phyloP scores from a whole-genome alignment of 2,797 vertebrate genomes.

The Gallinago nigripennis region DNA sequence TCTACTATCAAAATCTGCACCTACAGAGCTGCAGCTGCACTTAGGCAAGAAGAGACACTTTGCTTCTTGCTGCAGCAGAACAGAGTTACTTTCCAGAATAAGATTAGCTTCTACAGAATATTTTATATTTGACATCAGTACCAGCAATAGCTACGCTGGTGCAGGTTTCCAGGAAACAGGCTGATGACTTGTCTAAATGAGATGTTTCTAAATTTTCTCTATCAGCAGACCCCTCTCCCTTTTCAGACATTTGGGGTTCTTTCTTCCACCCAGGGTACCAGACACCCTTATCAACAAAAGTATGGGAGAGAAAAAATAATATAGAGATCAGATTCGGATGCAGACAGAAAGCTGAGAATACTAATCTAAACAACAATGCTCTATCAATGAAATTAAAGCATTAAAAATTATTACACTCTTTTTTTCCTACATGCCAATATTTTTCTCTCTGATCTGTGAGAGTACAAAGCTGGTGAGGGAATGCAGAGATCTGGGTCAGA shows the following conservation, averaged over 20 bases:
- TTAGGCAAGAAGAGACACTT: neutral
- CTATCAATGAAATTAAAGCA: neutral
- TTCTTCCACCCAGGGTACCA: neutral
- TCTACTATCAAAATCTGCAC: neutral
- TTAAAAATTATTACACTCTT: neutral
- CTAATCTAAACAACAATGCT: neutral
- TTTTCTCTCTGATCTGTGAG: neutral
- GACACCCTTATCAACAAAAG: neutral
- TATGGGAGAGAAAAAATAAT: no score
- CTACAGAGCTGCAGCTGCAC: neutral
- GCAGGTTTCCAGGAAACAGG: neutral
- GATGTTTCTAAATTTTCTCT: neutral
- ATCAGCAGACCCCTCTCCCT: neutral
- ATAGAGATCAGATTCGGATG: neutral
- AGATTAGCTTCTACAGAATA: neutral
- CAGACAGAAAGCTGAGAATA: neutral
- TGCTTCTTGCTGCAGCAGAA: neutral
- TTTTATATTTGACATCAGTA: neutral
- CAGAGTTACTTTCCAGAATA: neutral
- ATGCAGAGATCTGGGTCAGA: neutral
- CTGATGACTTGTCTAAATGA: slow-evolving; percentile 1
- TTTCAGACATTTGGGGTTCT: neutral
- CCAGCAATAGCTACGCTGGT: neutral
- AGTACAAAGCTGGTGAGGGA: neutral
- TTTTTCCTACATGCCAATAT: neutral